Percentiles rank a stretch among this genome's conserved stretches.
phyloP scores from a whole-genome alignment of 1,140 invertebrate genomes.

The Dysdera silvatica region DNA sequence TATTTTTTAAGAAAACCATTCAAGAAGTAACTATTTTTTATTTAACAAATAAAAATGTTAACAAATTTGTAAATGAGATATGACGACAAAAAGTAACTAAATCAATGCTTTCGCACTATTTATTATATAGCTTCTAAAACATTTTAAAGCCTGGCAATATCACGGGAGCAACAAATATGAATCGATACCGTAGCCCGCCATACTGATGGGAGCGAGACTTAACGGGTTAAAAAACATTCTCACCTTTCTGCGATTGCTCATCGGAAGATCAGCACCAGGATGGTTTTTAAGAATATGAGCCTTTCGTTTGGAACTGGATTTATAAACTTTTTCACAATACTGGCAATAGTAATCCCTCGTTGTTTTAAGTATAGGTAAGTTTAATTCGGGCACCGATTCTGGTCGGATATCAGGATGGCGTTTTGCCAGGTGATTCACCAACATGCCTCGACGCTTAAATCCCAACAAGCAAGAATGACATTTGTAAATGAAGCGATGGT shows the following conservation, averaged over 20 bases:
- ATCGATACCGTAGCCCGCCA: no score
- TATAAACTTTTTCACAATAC: conserved; percentile 79
- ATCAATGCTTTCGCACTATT: no score
- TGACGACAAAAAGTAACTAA: no score
- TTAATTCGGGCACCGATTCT: conserved; percentile 69
- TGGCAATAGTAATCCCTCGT: conserved; percentile 74
- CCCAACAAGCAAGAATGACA: conserved; percentile 69
- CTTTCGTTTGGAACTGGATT: conserved; percentile 76
- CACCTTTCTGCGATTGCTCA: conserved; percentile 45
- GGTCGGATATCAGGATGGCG: conserved; percentile 67
- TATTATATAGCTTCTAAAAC: no score
- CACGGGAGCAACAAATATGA: no score
- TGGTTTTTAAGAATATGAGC: conserved; percentile 77
- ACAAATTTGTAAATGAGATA: no score
- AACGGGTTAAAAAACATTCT: neutral
- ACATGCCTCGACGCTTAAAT: conserved; percentile 73
- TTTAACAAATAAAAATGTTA: no score
- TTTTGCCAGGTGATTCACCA: conserved; percentile 79
- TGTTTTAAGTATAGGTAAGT: conserved; percentile 69
- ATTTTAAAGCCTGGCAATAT: no score
- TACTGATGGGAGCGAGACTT: conserved; percentile 20
- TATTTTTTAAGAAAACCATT: no score
- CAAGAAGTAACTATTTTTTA: no score
- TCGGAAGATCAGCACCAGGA: conserved; percentile 63
- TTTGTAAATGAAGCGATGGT: conserved; percentile 69